phyloP scores from a whole-genome alignment of 2,113 vertebrate genomes.

The Oncorhynchus kisutch region DNA sequence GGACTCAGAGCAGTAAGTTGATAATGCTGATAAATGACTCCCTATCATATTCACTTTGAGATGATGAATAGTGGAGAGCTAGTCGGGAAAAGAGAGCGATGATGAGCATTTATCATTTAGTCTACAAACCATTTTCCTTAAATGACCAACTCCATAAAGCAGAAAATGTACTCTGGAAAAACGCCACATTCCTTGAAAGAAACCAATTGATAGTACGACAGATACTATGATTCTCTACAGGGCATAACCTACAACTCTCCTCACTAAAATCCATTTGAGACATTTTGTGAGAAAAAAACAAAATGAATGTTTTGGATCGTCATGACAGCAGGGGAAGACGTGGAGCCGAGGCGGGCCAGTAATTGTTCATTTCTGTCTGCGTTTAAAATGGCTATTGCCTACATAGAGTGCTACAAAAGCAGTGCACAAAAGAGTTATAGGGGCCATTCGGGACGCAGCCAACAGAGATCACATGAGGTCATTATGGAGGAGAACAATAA shows the following conservation, averaged over 20 bases:
- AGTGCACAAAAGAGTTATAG: too few relatives aligned
- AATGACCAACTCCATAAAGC: not conserved
- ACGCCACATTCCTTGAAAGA: not conserved
- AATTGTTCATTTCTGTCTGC: not conserved
- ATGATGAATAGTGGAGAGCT: not conserved
- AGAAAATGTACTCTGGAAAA: not conserved
- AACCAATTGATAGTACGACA: not conserved
- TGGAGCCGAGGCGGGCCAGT: not conserved
- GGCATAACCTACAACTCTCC: not conserved
- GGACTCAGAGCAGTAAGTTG: constrained; percentile 6
- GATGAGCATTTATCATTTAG: not conserved
- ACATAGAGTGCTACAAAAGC: too few relatives aligned
- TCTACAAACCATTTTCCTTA: not conserved
- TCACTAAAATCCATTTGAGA: not conserved
- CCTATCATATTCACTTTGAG: constrained; percentile 8
- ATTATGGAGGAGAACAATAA: constrained; percentile 19
- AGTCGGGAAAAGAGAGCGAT: not conserved
- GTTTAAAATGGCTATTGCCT: too few relatives aligned
- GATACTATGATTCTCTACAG: not conserved
- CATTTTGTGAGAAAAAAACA: not conserved
- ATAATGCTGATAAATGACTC: constrained; percentile 7
- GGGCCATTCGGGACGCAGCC: too few relatives aligned
- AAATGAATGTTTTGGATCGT: not conserved
- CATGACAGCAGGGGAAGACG: not conserved
- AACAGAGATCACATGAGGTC: not conserved